Conservation (phyloP, 2,888 invertebrate species). For the Listrodromus nycthemerus region DNA sequence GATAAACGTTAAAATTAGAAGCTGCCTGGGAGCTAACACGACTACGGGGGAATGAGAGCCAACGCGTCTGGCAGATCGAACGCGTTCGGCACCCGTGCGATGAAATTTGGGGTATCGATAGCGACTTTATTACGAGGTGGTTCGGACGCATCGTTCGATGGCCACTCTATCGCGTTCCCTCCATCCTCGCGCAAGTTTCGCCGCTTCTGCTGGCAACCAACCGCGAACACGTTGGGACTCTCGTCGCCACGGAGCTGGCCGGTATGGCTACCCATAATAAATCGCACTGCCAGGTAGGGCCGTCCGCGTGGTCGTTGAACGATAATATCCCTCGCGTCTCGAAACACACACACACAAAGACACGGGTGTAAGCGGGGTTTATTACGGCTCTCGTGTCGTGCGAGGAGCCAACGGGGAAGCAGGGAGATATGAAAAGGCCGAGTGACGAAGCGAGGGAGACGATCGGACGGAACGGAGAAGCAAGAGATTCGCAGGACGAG, state of each 20-base stretch:
- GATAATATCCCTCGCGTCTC: constrained; percentile 69
- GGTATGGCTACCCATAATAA: constrained; percentile 71
- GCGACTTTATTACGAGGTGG: constrained; percentile 6
- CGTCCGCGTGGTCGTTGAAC: constrained; percentile 67
- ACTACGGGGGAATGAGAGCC: neutral
- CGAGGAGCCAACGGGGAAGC: constrained; percentile 25
- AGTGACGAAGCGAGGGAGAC: constrained; percentile 47
- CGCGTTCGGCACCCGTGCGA: neutral
- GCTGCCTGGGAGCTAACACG: neutral
- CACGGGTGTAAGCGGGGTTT: neutral
- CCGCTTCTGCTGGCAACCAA: constrained; percentile 43
- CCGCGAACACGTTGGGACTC: constrained; percentile 53
- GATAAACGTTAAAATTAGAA: neutral
- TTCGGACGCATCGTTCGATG: neutral
- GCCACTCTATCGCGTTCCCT: constrained; percentile 22
- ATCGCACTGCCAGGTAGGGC: constrained; percentile 72
- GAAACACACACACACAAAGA: constrained; percentile 33
- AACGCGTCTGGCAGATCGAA: neutral
- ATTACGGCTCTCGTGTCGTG: constrained; percentile 35
- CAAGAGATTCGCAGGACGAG: constrained; percentile 49
- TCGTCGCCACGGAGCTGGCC: constrained; percentile 57
- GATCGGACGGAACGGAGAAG: constrained; percentile 26
- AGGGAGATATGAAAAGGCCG: constrained; percentile 35
- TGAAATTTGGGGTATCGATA: constrained; percentile 55
- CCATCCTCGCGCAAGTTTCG: constrained; percentile 40